Conservation (phyloP, 2,888 invertebrate genomes). For the Bellardia pandia region DNA sequence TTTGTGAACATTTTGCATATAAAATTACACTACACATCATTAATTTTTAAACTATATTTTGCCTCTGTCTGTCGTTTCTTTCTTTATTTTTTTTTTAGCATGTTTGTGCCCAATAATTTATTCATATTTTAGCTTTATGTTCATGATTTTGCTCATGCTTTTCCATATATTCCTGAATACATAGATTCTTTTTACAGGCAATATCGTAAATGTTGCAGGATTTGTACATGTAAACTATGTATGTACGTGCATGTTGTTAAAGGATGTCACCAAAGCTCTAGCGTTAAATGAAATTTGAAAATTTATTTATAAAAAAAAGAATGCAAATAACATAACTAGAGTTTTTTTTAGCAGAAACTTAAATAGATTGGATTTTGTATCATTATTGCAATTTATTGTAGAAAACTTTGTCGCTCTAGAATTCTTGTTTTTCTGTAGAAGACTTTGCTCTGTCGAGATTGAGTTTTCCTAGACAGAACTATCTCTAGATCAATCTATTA, state of each 20-base stretch:
- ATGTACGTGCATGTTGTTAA: background rate
- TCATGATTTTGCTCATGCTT: constrained; percentile 29
- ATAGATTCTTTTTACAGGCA: background rate
- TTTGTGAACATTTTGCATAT: constrained; percentile 47
- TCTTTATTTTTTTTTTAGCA: background rate
- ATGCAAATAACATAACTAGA: too few species aligned
- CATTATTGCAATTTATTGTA: too few species aligned
- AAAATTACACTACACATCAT: constrained; percentile 69
- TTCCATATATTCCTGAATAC: too few species aligned
- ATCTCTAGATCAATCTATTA: too few species aligned
- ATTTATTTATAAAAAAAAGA: too few species aligned
- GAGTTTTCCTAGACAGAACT: too few species aligned
- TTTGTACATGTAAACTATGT: background rate
- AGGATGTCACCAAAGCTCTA: too few species aligned
- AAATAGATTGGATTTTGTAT: background rate
- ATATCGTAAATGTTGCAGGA: constrained; percentile 3
- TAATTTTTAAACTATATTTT: constrained; percentile 65
- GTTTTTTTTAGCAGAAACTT: too few species aligned
- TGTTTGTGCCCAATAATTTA: constrained; percentile 37
- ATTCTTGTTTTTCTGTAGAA: too few species aligned
- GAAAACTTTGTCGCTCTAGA: too few species aligned
- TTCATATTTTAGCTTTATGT: constrained; percentile 41
- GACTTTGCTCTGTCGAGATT: too few species aligned
- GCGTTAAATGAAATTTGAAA: too few species aligned
- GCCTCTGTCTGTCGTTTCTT: background rate